Evolutionary conservation across 37 sponge, comb jelly and placozoan species (phyloP).

Genomic region (Oopsacas minuta): DNA sequence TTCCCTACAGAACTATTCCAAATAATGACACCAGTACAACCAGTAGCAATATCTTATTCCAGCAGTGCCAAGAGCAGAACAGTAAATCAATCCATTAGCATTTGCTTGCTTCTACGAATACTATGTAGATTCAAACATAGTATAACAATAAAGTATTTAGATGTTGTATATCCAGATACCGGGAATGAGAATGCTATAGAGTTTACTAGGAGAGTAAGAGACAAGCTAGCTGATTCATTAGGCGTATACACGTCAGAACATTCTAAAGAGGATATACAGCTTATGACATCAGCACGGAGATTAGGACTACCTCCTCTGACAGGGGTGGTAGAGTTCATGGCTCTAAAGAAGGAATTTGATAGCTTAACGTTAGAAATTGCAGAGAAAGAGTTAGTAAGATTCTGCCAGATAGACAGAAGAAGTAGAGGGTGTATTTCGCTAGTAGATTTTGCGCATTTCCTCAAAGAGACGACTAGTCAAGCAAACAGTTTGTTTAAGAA

Average conservation of each 20-base stretch:
- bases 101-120: background rate
- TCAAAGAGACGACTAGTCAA: background rate
- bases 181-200: background rate
- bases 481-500: background rate
- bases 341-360: background rate
- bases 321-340: background rate
- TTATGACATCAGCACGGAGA: background rate
- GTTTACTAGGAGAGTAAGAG: background rate
- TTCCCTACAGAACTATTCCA: background rate
- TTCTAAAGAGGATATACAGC: background rate
- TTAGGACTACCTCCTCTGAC: background rate
- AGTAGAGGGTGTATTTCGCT: background rate
- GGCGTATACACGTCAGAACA: background rate
- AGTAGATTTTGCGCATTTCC: background rate
- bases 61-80: background rate
- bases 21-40: background rate
- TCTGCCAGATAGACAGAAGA: background rate
- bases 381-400: background rate
- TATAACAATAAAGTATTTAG: background rate
- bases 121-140: background rate
- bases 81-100: background rate
- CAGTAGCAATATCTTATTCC: background rate
- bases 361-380: background rate
- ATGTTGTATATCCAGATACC: background rate
- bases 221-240: background rate